Base-by-base conservation (phyloP, 2,888 invertebrate genomes). In the Cheilosia soror region DNA sequence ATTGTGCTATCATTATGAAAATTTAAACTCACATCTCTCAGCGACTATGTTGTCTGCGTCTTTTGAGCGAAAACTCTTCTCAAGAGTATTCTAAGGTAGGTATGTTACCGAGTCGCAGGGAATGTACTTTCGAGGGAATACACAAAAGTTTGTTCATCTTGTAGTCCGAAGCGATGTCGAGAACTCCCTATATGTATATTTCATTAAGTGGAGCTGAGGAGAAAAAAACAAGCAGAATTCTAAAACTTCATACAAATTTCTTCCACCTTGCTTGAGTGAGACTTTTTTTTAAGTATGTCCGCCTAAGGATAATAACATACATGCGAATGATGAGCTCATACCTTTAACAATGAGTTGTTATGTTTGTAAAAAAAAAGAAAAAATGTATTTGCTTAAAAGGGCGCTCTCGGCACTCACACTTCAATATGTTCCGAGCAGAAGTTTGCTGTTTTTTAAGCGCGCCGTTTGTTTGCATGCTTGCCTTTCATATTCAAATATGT, bases 1-100 rank as follows among this genome's bases (percentile, higher is more conserved):
- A 62, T 49, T 58, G 63, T 69, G 63, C 55, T 69, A 69, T 78
- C 60, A 78, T 78, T 78, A 78, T 69, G 62, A 78, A 69, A 78
- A 78, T 78, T 78, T 71, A 63, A 78, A 62, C 53, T 69, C 51
- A 62, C 60, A 68, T 60, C 40, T 62, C 47, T 68, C 62, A 69
- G 33, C 31, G 51, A 66, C 2, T 25, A 42, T 66, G 49, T 33
- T 66, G 51, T 31, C 37, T 62, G 55, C 44, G 62, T 37, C 62
- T 53, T 63, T 71, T 20, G 5, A 20, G 37, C 5, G 25, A 37
- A 11, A 57, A 65, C 44, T 63, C 44, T 37, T 47, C 51, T 62
- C 47, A 40, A 49, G 63, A 69, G 63, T 40, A 71, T 55, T 69
- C 42, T 20, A 27, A 27, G 15, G 15, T 47, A 44, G 15, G 20